Conservation (phyloP, 2,888 invertebrate genomes). For the Hyposoter dolosus region DNA sequence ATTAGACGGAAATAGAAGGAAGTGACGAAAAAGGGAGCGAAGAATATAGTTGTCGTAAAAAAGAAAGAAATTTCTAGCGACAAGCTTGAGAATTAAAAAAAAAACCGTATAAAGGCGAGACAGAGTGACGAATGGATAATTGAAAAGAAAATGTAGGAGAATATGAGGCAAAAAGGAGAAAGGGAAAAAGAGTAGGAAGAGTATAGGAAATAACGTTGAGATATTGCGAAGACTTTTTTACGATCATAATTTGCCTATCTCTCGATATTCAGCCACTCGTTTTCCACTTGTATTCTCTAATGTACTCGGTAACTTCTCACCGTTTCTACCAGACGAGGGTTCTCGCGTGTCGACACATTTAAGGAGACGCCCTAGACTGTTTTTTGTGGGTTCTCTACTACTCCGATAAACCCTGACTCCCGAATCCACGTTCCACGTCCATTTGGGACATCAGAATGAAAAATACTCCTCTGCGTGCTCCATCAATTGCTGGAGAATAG, state of each 20-base stretch:
- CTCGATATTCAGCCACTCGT: slow-evolving; percentile 54
- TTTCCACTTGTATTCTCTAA: slow-evolving; percentile 28
- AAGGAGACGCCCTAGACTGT: slow-evolving; percentile 7
- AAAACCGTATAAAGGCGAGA: background rate
- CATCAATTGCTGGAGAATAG: background rate
- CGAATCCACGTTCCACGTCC: background rate
- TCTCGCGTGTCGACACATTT: slow-evolving; percentile 1
- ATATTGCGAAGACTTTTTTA: slow-evolving; percentile 29
- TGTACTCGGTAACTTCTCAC: background rate
- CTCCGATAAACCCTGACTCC: background rate
- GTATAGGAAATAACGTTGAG: background rate
- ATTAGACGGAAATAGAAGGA: background rate
- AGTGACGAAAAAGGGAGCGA: background rate
- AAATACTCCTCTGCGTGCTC: background rate
- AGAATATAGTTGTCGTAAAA: background rate
- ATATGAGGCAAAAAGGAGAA: background rate
- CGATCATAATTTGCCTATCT: slow-evolving; percentile 40
- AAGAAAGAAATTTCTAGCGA: background rate
- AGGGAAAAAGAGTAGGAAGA: background rate
- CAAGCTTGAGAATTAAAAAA: background rate
- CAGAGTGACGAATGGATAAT: background rate
- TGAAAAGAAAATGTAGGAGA: background rate
- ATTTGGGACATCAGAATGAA: slow-evolving; percentile 16
- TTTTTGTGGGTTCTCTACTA: background rate
- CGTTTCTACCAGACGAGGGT: slow-evolving; percentile 1